Base-by-base conservation (phyloP, 2,888 invertebrate species). In the Oconnorella tubifera region DNA sequence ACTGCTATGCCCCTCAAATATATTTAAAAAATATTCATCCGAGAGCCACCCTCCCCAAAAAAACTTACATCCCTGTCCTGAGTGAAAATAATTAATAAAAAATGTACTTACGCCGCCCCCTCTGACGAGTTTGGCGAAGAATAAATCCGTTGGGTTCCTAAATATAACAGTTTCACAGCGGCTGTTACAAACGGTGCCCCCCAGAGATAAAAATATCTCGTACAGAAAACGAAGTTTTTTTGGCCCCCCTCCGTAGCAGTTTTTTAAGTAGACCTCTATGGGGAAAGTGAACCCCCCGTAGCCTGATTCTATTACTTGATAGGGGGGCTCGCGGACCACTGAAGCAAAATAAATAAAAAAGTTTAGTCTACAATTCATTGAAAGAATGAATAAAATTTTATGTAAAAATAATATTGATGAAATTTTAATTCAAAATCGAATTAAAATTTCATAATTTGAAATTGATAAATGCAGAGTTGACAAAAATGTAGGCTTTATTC, bases 281-380 rank as follows among this genome's bases (percentile, higher is more conserved):
- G 90, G 90, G 67, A 96, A 85, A 57, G 87, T 86, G 81, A 97
- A 97, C 33, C 96, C 93, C 66, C 94, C 96, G 86, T 96, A 97
- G 3, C 97, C 96, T 23, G 92, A 90, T 81, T 96, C 95, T 75
- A 89, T 89, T 32, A 97, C 87, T 59, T 87, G 84, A 83, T 91
- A 97, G 1, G 96, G 96, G 59, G 95, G 92, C 71, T 92, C 91
- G 78, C 91, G 93, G 2, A 92, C 85, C 74, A 90, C 92, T 93
- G 85, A 19, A 40, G n/a, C n/a, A n/a, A n/a, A n/a, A n/a, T n/a
- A n/a, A n/a, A n/a, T n/a, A n/a, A n/a, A n/a, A n/a, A n/a, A n/a
- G n/a, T n/a, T n/a, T n/a, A n/a, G n/a, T n/a, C n/a, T n/a, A n/a
- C n/a, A n/a, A n/a, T n/a, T n/a, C n/a, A n/a, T n/a, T n/a, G n/a